These are phyloP conservation scores for Oikopleura dioica DNA, from an alignment of 23 tunicate genomes.

Conservation along the genomic window DNA sequence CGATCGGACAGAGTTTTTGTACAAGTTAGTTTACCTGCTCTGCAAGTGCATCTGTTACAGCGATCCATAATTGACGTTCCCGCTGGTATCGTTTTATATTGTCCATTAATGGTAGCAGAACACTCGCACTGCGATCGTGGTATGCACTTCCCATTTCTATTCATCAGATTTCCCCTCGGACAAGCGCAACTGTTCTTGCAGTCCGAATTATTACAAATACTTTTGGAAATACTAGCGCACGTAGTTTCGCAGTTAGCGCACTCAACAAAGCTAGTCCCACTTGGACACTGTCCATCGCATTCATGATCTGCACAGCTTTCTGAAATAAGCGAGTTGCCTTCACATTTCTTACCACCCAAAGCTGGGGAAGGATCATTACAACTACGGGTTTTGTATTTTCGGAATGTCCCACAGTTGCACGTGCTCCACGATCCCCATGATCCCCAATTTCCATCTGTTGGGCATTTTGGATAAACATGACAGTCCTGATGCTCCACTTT, in stretches of 20 bases:
- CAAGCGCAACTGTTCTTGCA: not conserved
- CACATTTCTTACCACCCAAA: not conserved
- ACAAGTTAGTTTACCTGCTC: not conserved
- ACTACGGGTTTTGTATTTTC: not conserved
- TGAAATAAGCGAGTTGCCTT: not conserved
- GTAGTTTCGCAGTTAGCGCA: not conserved
- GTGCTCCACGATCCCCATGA: not conserved
- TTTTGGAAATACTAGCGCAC: not conserved
- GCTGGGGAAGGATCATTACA: not conserved
- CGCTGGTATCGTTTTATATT: not conserved
- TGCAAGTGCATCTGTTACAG: not conserved
- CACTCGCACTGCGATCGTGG: not conserved
- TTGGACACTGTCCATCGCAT: not conserved
- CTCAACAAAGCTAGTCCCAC: not conserved
- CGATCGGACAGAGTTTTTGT: not conserved
- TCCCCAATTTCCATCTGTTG: not conserved
- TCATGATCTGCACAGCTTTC: not conserved
- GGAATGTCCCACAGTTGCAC: not conserved
- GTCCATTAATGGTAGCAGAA: not conserved
- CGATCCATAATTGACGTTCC: not conserved
- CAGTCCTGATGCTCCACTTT: not conserved
- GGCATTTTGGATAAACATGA: not conserved
- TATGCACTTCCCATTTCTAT: not conserved
- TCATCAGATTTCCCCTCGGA: too few species aligned
- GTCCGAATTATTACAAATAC: too few species aligned